These are phyloP conservation scores for Choreutis nemorana DNA, from an alignment of 2,888 invertebrate species.

Conservation along the genomic window DNA sequence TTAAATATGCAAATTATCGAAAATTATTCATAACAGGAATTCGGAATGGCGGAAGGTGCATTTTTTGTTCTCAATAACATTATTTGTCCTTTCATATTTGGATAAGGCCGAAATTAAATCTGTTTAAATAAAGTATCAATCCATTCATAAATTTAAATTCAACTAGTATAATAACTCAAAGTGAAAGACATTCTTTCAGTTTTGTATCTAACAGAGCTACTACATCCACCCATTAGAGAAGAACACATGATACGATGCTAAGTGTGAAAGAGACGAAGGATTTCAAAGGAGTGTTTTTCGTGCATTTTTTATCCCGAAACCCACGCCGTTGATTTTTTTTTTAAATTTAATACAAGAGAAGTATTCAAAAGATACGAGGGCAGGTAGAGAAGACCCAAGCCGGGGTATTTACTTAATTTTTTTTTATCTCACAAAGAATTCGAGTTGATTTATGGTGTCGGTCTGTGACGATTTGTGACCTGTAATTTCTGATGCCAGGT, in stretches of 20 bases:
- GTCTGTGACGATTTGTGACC: conserved; percentile 63
- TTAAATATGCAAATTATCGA: conserved; percentile 55
- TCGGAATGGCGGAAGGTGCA: conserved; percentile 23
- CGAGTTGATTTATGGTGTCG: conserved; percentile 54
- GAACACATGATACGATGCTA: conserved; percentile 17
- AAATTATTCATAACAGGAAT: conserved; percentile 52
- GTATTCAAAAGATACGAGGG: conserved; percentile 60
- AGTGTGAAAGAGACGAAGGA: conserved; percentile 23
- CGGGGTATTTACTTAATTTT: conserved; percentile 60
- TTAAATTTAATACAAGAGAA: conserved; percentile 63
- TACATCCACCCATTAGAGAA: conserved; percentile 24
- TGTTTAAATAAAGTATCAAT: too few relatives aligned
- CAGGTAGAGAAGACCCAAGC: conserved; percentile 49
- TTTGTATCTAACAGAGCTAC: conserved; percentile 15
- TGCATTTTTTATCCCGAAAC: conserved; percentile 57
- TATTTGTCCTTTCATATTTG: too few relatives aligned
- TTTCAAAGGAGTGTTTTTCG: conserved; percentile 51
- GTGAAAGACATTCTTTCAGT: too few relatives aligned
- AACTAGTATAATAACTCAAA: too few relatives aligned
- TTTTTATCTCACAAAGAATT: conserved; percentile 52
- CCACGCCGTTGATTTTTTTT: conserved; percentile 58
- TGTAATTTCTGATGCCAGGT: conserved; percentile 59
- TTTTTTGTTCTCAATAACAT: too few relatives aligned
- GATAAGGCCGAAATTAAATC: too few relatives aligned
- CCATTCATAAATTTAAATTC: too few relatives aligned